These are phyloP conservation scores for Balaeniceps rex DNA, from an alignment of 2,113 vertebrate species.

Conservation along the genomic window DNA sequence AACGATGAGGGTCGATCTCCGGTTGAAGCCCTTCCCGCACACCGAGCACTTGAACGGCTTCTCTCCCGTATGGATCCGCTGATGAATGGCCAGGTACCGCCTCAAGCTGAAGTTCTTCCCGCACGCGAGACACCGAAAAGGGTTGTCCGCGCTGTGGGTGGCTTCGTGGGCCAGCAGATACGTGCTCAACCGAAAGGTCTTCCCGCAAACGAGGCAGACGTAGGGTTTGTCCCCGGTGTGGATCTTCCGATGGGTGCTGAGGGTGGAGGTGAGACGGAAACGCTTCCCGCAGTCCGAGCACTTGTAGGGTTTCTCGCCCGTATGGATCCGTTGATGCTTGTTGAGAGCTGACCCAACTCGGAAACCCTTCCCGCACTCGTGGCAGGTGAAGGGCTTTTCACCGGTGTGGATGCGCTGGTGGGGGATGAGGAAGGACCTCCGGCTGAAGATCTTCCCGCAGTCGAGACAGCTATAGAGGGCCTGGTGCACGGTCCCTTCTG, in stretches of 20 bases:
- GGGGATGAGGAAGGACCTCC: not conserved
- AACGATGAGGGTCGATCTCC: conserved; percentile 33
- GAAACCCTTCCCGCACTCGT: conserved; percentile 47
- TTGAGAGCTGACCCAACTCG: not conserved
- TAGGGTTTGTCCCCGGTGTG: conserved; percentile 34
- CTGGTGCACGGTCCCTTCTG: not conserved
- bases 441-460: not conserved
- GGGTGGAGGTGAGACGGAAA: conserved; percentile 33
- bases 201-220: not conserved
- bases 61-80: not conserved
- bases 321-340: not conserved
- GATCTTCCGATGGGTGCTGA: not conserved
- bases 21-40: conserved; percentile 62
- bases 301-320: conserved; percentile 51
- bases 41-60: not conserved
- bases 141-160: conserved; percentile 27
- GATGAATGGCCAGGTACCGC: not conserved
- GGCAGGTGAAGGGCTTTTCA: not conserved
- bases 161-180: conserved; percentile 14
- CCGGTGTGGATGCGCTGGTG: not conserved
- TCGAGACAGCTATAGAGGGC: not conserved
- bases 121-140: not conserved
- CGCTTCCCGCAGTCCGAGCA: conserved; percentile 66
- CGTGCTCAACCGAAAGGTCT: conserved; percentile 34
- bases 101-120: not conserved